Base-by-base conservation (phyloP, 2,888 invertebrate genomes). In the Stenichneumon culpator region DNA sequence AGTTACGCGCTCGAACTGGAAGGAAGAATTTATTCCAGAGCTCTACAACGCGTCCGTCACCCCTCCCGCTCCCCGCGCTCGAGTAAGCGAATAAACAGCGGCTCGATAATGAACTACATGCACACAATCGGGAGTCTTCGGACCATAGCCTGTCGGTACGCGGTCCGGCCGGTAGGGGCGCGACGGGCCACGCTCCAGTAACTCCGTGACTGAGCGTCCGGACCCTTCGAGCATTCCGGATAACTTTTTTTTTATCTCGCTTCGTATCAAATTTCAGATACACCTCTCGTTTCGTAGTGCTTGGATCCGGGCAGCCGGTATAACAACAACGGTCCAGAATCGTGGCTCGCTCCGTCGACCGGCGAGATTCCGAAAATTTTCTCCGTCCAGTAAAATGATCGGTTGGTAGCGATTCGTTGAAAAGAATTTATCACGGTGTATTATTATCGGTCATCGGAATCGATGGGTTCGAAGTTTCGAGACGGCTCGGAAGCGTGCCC, bases 11-110 rank as follows among this genome's bases (percentile, higher is more conserved):
- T n/a, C 19, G 16, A 67, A 47, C 73, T 75, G 75, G 78, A 70
- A 79, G 25, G 65, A 74, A 82, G 78, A 65, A 82, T 85, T 82
- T 82, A 85, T 85, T 85, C 84, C 81, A 74, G 81, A 84, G 84
- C 78, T 81, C 67, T 16, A 9, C 68, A 79, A 75, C 83, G 75
- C 75, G 54, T 36, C 75, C 72, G 75, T 83, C 75, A 44, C 44
- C 14, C 44, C 14, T 72, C 36, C 65, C 68, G 69, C 82, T 78
- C 32, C 68, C 19, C 83, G 73, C 52, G 73, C 68, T 69, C 68
- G 63, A 67, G 50, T 72, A n/a, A 44, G 74, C 36, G 60, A 63
- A 77, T 19, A 54, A 19, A 54, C 22, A 7, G 54, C 54, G 22
- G 22, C 19, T 54, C 6, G n/a, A 54, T 54, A 22, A 54, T 22